These are phyloP conservation scores for Astyanax mexicanus DNA, from an alignment of 2,797 vertebrate species.

Conservation along the genomic window DNA sequence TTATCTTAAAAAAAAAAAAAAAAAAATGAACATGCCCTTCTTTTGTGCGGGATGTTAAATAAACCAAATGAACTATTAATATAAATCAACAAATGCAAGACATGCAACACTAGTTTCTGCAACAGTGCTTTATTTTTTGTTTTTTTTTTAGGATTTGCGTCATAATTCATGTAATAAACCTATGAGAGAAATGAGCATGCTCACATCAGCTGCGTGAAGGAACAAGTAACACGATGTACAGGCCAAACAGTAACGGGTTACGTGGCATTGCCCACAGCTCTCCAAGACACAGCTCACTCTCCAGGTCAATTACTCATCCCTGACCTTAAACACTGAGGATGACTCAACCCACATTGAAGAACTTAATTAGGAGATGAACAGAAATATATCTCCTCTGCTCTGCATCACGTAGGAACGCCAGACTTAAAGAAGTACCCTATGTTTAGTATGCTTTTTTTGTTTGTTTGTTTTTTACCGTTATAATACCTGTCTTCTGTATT, in stretches of 20 bases:
- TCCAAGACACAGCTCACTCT: constrained; percentile 22
- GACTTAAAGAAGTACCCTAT: neutral
- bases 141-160: too few relatives aligned
- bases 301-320: constrained; percentile 40
- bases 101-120: too few relatives aligned
- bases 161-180: too few relatives aligned
- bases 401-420: constrained; percentile 39
- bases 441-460: too few relatives aligned
- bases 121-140: too few relatives aligned
- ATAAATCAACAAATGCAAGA: too few relatives aligned
- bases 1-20: too few relatives aligned
- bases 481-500: neutral
- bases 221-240: neutral
- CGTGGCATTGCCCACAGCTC: neutral
- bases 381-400: constrained; percentile 56
- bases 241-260: neutral
- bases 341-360: constrained; percentile 39
- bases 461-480: too few relatives aligned
- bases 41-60: too few relatives aligned
- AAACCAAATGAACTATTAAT: too few relatives aligned
- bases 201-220: neutral
- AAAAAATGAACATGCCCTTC: too few relatives aligned
- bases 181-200: too few relatives aligned
- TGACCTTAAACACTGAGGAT: constrained; percentile 46
- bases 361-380: constrained; percentile 46